Percentiles rank a stretch among this genome's conserved stretches.
Conservation (phyloP, 2,113 vertebrate genomes). For the Sebastes fasciatus region DNA sequence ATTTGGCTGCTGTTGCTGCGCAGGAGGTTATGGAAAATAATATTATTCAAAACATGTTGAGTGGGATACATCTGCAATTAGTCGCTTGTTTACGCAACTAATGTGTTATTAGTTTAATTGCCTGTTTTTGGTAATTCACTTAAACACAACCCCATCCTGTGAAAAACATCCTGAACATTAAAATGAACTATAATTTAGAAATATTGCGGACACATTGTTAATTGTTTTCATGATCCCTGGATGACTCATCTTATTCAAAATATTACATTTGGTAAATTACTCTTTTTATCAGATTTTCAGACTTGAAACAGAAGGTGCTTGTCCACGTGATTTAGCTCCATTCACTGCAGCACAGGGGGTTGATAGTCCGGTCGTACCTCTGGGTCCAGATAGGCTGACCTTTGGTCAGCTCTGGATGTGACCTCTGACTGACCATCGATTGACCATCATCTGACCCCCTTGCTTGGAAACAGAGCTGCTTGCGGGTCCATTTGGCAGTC, state of each 20-base stretch:
- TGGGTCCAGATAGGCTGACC: slow-evolving; percentile 73
- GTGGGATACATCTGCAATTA: slow-evolving; percentile 57
- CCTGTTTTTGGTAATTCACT: slow-evolving; percentile 52
- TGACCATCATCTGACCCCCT: slow-evolving; percentile 85
- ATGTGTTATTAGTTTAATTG: slow-evolving; percentile 68
- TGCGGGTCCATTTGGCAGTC: slow-evolving; percentile 58
- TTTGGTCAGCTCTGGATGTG: slow-evolving; percentile 64
- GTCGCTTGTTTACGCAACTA: slow-evolving; percentile 43
- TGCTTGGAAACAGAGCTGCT: slow-evolving; percentile 65
- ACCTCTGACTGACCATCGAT: slow-evolving; percentile 82
- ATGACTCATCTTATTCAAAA: slow-evolving; percentile 10
- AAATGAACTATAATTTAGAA: slow-evolving; percentile 26
- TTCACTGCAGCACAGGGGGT: slow-evolving; percentile 37
- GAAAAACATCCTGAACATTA: slow-evolving; percentile 11
- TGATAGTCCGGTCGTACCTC: slow-evolving; percentile 67
- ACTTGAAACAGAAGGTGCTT: slow-evolving; percentile 30
- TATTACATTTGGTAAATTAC: slow-evolving; percentile 8
- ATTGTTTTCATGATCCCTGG: slow-evolving; percentile 13
- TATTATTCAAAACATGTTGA: slow-evolving; percentile 65
- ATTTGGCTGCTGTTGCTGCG: slow-evolving; percentile 62
- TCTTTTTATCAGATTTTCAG: slow-evolving; percentile 34
- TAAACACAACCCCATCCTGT: slow-evolving; percentile 9
- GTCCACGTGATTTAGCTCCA: slow-evolving; percentile 61
- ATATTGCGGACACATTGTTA: not conserved
- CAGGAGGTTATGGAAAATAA: slow-evolving; percentile 50